phyloP scores from a whole-genome alignment of 2,797 vertebrate species.

The Falco rusticolus region DNA sequence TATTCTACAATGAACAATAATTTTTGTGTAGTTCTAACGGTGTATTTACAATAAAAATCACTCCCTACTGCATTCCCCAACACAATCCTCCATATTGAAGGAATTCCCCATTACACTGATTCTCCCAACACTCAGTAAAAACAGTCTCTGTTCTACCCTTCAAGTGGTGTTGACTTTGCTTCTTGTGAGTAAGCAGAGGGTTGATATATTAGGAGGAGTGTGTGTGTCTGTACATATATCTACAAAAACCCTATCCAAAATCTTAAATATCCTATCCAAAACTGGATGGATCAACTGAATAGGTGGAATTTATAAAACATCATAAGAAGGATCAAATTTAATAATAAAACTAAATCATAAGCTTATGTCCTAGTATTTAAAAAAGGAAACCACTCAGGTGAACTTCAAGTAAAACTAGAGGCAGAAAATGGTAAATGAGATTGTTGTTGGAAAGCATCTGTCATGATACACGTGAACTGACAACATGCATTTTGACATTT shows the following conservation, averaged over 20 bases:
- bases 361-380: not conserved
- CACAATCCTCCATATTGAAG: not conserved
- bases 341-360: not conserved
- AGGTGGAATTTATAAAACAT: not conserved
- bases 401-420: not conserved
- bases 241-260: not conserved
- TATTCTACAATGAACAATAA: not conserved
- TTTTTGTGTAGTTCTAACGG: not conserved
- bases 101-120: not conserved
- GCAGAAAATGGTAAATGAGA: not conserved
- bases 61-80: not conserved
- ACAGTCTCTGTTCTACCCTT: not conserved
- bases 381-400: not conserved
- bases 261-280: not conserved
- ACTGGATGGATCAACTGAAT: not conserved
- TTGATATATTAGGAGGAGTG: not conserved
- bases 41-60: not conserved
- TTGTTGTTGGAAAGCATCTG: not conserved
- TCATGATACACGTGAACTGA: not conserved
- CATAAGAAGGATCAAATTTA: not conserved
- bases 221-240: no score
- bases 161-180: not conserved
- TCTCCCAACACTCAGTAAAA: not conserved
- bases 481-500: not conserved
- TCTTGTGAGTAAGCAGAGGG: not conserved